Percentiles rank a stretch among this genome's conserved stretches.
These are phyloP conservation scores for Lamprologus speciosus DNA, from an alignment of 2,113 vertebrate genomes.

Conservation along the genomic window DNA sequence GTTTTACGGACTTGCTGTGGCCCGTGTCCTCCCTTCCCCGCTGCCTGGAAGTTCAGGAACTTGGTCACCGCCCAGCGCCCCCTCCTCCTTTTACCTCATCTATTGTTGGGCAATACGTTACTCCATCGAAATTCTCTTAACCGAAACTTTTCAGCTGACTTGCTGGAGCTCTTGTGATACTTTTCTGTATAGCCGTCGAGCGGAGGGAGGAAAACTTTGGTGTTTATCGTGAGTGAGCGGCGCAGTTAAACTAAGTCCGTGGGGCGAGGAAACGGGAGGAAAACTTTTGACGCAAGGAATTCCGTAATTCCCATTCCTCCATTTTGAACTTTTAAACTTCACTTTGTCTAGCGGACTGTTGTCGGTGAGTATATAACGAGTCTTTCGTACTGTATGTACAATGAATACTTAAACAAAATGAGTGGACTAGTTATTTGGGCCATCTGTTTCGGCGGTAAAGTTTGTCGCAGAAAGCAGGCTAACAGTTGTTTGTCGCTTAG, in stretches of 20 bases:
- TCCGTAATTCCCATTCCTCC: constrained; percentile 64
- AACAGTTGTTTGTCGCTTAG: constrained; percentile 38
- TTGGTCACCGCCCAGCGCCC: constrained; percentile 51
- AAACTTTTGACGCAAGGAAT: constrained; percentile 56
- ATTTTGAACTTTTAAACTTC: constrained; percentile 72
- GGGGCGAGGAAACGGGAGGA: constrained; percentile 13
- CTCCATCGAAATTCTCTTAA: constrained; percentile 31
- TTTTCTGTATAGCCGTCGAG: not conserved
- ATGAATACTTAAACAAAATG: not conserved
- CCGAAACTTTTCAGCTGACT: constrained; percentile 43
- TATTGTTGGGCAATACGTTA: constrained; percentile 57
- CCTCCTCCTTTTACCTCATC: not conserved
- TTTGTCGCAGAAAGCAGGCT: not conserved
- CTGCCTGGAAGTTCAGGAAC: constrained; percentile 58
- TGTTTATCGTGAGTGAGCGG: not conserved
- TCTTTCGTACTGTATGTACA: not conserved
- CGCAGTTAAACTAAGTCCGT: not conserved
- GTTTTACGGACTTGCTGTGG: constrained; percentile 7
- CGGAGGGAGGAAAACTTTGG: rapidly evolving
- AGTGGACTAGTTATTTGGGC: not conserved
- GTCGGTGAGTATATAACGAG: constrained; percentile 33
- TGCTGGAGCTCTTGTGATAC: not conserved
- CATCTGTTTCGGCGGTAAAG: not conserved
- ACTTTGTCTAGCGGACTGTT: constrained; percentile 12
- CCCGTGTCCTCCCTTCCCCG: constrained; percentile 17